phyloP scores from a whole-genome alignment of 2,797 vertebrate genomes.

The Cossypha caffra region DNA sequence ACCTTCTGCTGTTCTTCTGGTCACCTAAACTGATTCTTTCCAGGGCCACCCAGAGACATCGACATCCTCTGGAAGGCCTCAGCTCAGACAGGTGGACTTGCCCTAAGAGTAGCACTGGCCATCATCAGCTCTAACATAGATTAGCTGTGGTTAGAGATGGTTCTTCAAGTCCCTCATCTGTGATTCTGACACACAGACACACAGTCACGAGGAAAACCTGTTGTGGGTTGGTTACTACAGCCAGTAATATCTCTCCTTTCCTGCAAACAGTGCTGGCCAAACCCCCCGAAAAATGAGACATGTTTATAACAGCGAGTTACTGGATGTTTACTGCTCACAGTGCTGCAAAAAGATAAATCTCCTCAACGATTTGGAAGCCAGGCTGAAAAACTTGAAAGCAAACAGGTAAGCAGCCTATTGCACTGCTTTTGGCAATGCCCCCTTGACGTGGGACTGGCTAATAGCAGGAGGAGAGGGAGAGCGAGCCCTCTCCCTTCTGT shows the following conservation, averaged over 20 bases:
- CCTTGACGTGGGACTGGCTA: neutral
- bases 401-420: constrained; percentile 84
- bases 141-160: neutral
- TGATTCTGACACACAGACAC: neutral
- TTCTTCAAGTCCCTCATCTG: neutral
- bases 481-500: neutral
- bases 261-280: constrained; percentile 86
- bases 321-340: constrained; percentile 96
- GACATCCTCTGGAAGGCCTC: neutral
- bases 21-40: neutral
- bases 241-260: constrained; percentile 40
- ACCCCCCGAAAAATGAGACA: constrained; percentile 90
- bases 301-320: constrained; percentile 83
- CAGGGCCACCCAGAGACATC: neutral
- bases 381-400: constrained; percentile 93
- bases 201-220: neutral
- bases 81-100: neutral
- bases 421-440: neutral
- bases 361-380: constrained; percentile 92
- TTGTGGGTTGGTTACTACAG: neutral
- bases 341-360: constrained; percentile 97
- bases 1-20: neutral
- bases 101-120: neutral
- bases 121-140: neutral
- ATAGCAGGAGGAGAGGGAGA: neutral